Conservation (phyloP, 2,113 vertebrate species). For the Andinoacara biseriatus region DNA sequence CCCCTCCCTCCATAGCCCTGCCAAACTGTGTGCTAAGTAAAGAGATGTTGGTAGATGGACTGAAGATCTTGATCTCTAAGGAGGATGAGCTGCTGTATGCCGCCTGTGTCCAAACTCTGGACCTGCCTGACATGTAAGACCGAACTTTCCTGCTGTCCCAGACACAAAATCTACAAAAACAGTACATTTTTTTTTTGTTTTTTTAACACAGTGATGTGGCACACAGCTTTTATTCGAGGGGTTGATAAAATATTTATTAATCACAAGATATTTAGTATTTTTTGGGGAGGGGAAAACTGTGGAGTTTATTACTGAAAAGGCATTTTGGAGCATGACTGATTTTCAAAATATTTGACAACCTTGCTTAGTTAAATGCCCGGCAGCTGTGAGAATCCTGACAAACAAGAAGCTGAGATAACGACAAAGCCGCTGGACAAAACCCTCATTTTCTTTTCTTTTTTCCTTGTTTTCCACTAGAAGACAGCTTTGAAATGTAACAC, state of each 20-base stretch:
- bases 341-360: slow-evolving; percentile 4
- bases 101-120: slow-evolving; percentile 90
- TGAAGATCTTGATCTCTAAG: slow-evolving; percentile 94
- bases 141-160: neutral
- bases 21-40: slow-evolving; percentile 89
- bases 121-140: slow-evolving; percentile 93
- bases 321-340: neutral
- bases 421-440: slow-evolving; percentile 20
- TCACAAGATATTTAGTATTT: neutral
- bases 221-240: neutral
- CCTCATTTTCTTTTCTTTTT: neutral
- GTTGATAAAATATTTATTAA: neutral
- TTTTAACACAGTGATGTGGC: neutral
- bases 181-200: neutral
- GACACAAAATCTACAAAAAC: neutral
- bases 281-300: neutral
- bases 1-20: slow-evolving; percentile 65
- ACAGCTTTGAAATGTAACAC: neutral
- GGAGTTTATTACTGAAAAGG: neutral
- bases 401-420: slow-evolving; percentile 27
- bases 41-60: slow-evolving; percentile 90
- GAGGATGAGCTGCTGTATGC: slow-evolving; percentile 95
- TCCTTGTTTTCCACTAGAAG: slow-evolving; percentile 1
- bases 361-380: neutral
- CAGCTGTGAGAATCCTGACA: slow-evolving; percentile 38